Evolutionary conservation across 2,888 invertebrate species (phyloP).

Genomic region (Scaptomyza reducta): DNA sequence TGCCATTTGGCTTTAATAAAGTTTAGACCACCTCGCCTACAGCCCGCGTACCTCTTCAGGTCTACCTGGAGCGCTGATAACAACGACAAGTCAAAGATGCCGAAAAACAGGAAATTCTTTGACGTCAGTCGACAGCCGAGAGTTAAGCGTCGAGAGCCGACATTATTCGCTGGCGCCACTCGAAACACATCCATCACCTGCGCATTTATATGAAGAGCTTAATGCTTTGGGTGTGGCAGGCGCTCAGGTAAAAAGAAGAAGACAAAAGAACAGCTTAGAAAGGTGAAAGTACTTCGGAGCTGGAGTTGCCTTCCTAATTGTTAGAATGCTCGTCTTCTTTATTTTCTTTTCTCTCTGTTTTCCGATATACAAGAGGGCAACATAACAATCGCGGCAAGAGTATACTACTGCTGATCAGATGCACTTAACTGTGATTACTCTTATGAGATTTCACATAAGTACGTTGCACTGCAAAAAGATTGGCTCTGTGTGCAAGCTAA

Average conservation of each 20-base stretch:
- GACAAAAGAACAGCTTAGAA: not conserved
- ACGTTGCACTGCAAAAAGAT: not conserved
- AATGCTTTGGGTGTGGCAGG: constrained; percentile 30
- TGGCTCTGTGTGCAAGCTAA: not conserved
- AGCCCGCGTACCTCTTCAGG: not conserved
- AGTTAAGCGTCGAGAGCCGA: constrained; percentile 38
- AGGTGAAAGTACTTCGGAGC: not conserved
- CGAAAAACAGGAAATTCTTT: constrained; percentile 69
- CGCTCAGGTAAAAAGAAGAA: constrained; percentile 5
- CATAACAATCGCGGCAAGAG: not conserved
- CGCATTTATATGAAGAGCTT: constrained; percentile 66
- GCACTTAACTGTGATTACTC: not conserved
- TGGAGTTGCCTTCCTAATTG: constrained; percentile 55
- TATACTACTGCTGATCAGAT: not conserved
- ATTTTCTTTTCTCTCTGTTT: constrained; percentile 10
- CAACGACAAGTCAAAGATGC: constrained; percentile 61
- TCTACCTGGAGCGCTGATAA: constrained; percentile 42
- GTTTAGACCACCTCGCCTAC: constrained; percentile 50
- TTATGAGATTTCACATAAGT: not conserved
- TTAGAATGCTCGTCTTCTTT: constrained; percentile 43
- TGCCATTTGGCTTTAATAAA: constrained; percentile 72
- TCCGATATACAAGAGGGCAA: constrained; percentile 5
- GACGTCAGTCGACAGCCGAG: constrained; percentile 32
- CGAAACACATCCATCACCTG: constrained; percentile 72
- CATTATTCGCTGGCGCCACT: constrained; percentile 61